These are phyloP conservation scores for Hydractinia echinata DNA, from an alignment of 30 jellyfish, hydroid and myxozoan species.

Conservation along the genomic window DNA sequence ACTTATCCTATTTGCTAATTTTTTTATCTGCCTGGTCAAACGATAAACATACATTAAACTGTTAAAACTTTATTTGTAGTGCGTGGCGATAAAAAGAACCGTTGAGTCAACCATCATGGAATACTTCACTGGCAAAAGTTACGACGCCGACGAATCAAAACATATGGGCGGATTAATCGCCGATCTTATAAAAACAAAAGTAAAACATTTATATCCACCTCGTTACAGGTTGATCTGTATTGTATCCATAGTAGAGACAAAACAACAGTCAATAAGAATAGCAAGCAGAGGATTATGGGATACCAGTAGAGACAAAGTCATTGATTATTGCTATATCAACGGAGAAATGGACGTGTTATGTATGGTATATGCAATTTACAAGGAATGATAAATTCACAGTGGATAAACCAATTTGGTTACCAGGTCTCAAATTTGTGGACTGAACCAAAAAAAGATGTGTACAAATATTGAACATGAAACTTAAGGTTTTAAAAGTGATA, in stretches of 20 bases:
- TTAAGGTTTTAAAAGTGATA: background rate
- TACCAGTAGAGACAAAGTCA: background rate
- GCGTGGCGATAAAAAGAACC: background rate
- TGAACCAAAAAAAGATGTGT: background rate
- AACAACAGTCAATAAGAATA: background rate
- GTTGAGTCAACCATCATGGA: slow-evolving; percentile 1
- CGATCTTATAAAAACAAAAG: background rate
- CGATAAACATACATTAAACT: too few relatives aligned
- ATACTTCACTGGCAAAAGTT: background rate
- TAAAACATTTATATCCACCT: background rate
- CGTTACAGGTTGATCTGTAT: background rate
- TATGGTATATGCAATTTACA: slow-evolving; percentile 10
- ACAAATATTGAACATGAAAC: too few relatives aligned
- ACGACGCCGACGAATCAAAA: background rate
- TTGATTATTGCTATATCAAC: background rate
- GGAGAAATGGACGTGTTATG: background rate
- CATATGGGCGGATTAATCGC: background rate
- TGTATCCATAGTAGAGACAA: background rate
- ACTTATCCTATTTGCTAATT: too few relatives aligned
- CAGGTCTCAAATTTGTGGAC: background rate
- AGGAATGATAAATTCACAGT: background rate
- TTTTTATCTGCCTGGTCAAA: too few relatives aligned
- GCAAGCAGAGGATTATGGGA: slow-evolving; percentile 22
- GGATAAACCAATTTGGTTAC: background rate
- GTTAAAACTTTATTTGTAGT: background rate